A percentile compares a stretch with the other conserved stretches of the same genome.
phyloP scores from a whole-genome alignment of 2,113 vertebrate genomes.

The Sapayoa aenigma region DNA sequence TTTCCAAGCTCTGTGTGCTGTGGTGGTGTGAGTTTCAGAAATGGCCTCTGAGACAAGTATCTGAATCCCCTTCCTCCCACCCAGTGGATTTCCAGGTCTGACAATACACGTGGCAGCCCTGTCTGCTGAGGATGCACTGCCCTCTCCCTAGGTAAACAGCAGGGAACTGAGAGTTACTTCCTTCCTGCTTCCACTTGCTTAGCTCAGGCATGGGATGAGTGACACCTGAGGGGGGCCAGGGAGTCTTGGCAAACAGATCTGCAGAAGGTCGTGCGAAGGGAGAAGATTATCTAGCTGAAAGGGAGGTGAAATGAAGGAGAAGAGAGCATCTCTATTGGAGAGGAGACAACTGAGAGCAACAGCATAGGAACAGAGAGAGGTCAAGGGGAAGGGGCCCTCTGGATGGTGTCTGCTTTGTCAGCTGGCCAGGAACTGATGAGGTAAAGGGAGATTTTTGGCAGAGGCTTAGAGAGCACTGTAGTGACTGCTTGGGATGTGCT shows the following conservation, averaged over 20 bases:
- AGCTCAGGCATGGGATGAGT: not conserved
- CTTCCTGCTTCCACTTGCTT: not conserved
- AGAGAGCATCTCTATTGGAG: not conserved
- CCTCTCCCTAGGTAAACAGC: not conserved
- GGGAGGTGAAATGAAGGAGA: not conserved
- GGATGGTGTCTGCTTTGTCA: not conserved
- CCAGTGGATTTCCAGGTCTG: not conserved
- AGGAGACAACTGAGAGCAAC: not conserved
- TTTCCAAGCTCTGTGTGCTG: not conserved
- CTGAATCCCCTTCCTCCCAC: not conserved
- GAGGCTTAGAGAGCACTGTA: not conserved
- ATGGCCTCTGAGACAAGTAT: not conserved
- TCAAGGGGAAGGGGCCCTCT: slow-evolving; percentile 1
- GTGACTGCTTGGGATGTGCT: not conserved
- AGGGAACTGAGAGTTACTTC: not conserved
- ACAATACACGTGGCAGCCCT: not conserved
- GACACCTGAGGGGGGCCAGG: not conserved
- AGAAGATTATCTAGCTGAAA: not conserved
- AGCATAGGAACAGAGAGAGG: not conserved
- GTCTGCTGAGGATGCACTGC: not conserved
- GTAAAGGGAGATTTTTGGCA: slow-evolving; percentile 14
- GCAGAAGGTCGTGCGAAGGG: not conserved
- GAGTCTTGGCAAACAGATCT: not conserved
- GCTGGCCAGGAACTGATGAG: slow-evolving; percentile 39
- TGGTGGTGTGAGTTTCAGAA: not conserved